Percentiles rank a stretch among this genome's conserved stretches.
Conservation (phyloP, 2,888 invertebrate species). For the Parochlus steinenii region DNA sequence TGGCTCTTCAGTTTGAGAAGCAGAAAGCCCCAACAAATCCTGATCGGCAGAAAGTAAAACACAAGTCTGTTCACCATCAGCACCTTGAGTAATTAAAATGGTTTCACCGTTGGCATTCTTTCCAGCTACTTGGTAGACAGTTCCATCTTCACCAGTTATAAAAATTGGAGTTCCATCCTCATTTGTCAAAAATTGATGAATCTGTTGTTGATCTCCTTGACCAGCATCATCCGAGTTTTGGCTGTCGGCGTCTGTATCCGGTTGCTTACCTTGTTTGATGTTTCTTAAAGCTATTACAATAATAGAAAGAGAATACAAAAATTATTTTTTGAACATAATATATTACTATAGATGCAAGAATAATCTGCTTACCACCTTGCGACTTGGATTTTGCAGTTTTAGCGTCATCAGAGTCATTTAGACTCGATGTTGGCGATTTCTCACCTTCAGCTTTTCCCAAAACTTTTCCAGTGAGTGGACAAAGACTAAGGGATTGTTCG, state of each 20-base stretch:
- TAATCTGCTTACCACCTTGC: too few species aligned
- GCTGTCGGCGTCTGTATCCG: too few species aligned
- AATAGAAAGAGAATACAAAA: too few species aligned
- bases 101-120: slow-evolving; percentile 66
- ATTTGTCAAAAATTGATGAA: slow-evolving; percentile 30
- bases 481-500: slow-evolving; percentile 50
- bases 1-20: slow-evolving; percentile 7
- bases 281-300: too few species aligned
- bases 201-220: slow-evolving; percentile 15
- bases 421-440: slow-evolving; percentile 39
- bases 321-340: too few species aligned
- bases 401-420: too few species aligned
- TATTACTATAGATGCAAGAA: too few species aligned
- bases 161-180: slow-evolving; percentile 52
- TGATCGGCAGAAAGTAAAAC: slow-evolving; percentile 46
- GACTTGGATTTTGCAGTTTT: slow-evolving; percentile 46
- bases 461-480: slow-evolving; percentile 44
- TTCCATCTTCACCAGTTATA: slow-evolving; percentile 70
- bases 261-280: too few species aligned
- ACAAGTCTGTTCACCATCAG: slow-evolving; percentile 58
- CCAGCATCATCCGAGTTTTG: slow-evolving; percentile 7
- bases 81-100: slow-evolving; percentile 52
- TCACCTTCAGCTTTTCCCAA: slow-evolving; percentile 44
- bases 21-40: slow-evolving; percentile 18
- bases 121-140: slow-evolving; percentile 48